Evolutionary conservation across 1,140 invertebrate genomes (phyloP).

Genomic region (Thaumetopoea pityocampa): DNA sequence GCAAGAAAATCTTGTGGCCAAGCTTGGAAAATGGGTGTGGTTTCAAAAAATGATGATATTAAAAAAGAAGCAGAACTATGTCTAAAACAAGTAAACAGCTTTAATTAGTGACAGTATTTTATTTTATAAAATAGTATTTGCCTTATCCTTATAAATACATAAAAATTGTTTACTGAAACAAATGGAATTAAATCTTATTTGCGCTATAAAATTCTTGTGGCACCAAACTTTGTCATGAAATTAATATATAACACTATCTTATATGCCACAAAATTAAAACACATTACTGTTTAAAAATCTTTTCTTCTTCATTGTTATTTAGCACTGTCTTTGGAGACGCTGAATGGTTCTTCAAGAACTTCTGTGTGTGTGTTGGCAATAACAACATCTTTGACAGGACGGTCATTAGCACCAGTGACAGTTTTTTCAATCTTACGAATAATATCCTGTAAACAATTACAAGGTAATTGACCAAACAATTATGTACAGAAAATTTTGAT

Average conservation of each 20-base stretch:
- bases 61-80: slow-evolving; percentile 82
- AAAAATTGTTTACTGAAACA: slow-evolving; percentile 1
- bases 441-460: slow-evolving; percentile 80
- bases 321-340: slow-evolving; percentile 89
- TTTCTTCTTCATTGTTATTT: slow-evolving; percentile 34
- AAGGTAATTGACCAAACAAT: slow-evolving; percentile 1
- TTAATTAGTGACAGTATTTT: slow-evolving; percentile 36
- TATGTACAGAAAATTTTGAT: no score
- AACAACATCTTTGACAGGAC: slow-evolving; percentile 86
- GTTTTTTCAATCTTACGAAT: slow-evolving; percentile 90
- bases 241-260: slow-evolving; percentile 1
- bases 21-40: slow-evolving; percentile 82
- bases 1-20: slow-evolving; percentile 84
- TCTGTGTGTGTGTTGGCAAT: slow-evolving; percentile 86
- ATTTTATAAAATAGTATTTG: slow-evolving; percentile 22
- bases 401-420: slow-evolving; percentile 85
- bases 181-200: neutral
- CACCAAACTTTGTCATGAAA: slow-evolving; percentile 3
- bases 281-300: neutral
- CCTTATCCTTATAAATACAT: slow-evolving; percentile 6
- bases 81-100: slow-evolving; percentile 78
- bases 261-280: neutral
- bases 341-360: slow-evolving; percentile 84
- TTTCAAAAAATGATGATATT: slow-evolving; percentile 79
- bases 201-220: slow-evolving; percentile 1